Conservation (phyloP, 1,140 invertebrate species). For the Steinernema feltiae region DNA sequence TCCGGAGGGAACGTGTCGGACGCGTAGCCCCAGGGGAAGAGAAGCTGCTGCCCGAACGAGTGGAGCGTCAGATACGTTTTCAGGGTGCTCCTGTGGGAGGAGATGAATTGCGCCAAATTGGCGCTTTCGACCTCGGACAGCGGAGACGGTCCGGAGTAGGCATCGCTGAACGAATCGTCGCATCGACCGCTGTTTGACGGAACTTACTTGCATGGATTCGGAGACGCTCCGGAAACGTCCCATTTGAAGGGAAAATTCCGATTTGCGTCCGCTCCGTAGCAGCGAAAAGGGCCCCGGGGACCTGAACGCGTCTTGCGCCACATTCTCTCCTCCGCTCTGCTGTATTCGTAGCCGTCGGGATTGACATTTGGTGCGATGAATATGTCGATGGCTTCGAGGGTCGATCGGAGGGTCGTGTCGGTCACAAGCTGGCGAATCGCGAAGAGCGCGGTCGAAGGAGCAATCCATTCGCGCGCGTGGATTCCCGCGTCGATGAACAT, state of each 20-base stretch:
- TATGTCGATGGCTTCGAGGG: constrained; percentile 54
- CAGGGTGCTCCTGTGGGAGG: constrained; percentile 29
- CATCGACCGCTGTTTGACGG: too few relatives aligned
- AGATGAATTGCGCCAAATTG: constrained; percentile 33
- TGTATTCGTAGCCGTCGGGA: constrained; percentile 60
- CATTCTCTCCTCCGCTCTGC: constrained; percentile 56
- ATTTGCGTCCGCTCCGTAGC: constrained; percentile 59
- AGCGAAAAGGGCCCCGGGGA: constrained; percentile 31
- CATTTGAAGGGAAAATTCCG: constrained; percentile 60
- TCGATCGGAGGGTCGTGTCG: constrained; percentile 8
- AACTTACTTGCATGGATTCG: constrained; percentile 34
- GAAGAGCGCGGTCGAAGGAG: constrained; percentile 48
- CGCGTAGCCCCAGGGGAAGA: constrained; percentile 61
- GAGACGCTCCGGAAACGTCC: constrained; percentile 47
- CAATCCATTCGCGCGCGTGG: constrained; percentile 57
- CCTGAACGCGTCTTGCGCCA: constrained; percentile 59
- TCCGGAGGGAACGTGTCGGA: constrained; percentile 51
- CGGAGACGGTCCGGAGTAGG: constrained; percentile 38
- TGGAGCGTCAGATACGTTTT: constrained; percentile 50
- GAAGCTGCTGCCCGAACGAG: constrained; percentile 58
- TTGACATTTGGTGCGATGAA: constrained; percentile 59
- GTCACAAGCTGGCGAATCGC: constrained; percentile 34
- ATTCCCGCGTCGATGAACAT: constrained; percentile 56
- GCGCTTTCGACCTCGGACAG: constrained; percentile 43
- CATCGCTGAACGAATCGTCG: constrained; percentile 45